Base-by-base conservation (phyloP, 2,113 vertebrate genomes). In the Phasianus colchicus region DNA sequence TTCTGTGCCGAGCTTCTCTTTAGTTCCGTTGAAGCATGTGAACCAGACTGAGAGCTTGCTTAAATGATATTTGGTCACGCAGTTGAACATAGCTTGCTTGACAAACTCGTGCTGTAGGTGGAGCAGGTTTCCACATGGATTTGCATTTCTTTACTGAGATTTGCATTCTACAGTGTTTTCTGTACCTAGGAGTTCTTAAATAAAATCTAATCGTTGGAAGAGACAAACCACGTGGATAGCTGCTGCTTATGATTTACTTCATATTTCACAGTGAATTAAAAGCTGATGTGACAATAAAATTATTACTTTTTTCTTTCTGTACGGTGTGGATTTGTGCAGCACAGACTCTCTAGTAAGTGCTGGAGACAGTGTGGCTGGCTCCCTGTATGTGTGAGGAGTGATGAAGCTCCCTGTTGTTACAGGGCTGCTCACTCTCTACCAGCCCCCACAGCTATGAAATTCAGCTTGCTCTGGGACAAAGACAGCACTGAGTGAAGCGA, bases 1-100 rank as follows among this genome's bases (percentile, higher is more conserved):
- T 93, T 92, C 43, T 5, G 10, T 55, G 27, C 38, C 5, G 2
- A 75, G 29, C 82, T 86, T 75, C 70, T 52, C 34, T 88, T 60
- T 82, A 64, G 66, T 79, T 92, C 91, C 67, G 34, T 61, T 95
- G 65, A 76, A 85, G 65, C 18, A 13, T 9, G 13, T 79, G 54
- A 30, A 79, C 43, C 82, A 36, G 52, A 61, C 74, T 30, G 48
- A 70, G 82, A 72, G 71, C 32, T 82, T 65, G 30, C 16, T 64
- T 52, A 69, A 73, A 24, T 73, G 81, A 38, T 88, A 32, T 2
- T 86, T 67, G 77, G 67, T 89, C 65, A 5, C 61, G 32, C 38
- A 82, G 63, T 78, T 91, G 84, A 48, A 8, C 2, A 16, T 75
- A 84, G 60, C 66, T 77, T 80, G 43, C 34, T 20, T 3, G 38